Base-by-base conservation (phyloP, 1,140 invertebrate species). In the Drosophila prosaltans region DNA sequence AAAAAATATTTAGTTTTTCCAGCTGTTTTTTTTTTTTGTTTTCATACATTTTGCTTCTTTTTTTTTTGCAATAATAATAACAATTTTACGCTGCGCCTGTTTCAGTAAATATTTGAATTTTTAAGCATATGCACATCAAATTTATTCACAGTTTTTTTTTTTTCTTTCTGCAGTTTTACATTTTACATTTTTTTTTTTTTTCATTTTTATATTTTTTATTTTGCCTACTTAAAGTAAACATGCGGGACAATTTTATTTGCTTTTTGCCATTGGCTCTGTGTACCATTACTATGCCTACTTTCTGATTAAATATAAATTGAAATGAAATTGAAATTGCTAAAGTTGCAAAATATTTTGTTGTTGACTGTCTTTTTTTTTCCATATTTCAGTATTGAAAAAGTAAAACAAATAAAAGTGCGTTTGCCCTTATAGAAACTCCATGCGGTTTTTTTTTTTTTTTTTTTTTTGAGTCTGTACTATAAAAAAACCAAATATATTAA, bases 101-200 rank as follows among this genome's bases (percentile, higher is more conserved):
- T 28, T 66, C 69, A 61, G 77, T 80, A 84, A 83, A 84, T 83
- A 83, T 84, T 83, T 83, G 81, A 71, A 80, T 80, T 80, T 83
- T 83, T 84, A 83, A 83, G 81, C 81, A 83, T 83, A 83, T 84
- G 81, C 76, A 72, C 74, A 81, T 81, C 64, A 69, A 63, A 64
- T 82, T 77, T 43, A 74, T 69, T 71, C 45, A 48, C 45, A 26
- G 45, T 51, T 51, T 8, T 43, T 43, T 51, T 9, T 51, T 51
- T 48, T 48, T 24, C 7, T 48, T 48, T 26, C 26, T 26, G 32
- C 32, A 6, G 3, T 51, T 43, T 43, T 16, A 48, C 21, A 24
- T 48, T 51, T 9, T 26, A 26, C 9, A 51, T 51, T 51, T 51
- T 24, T 9, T 9, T n/a, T n/a, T n/a, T n/a, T 16, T 16, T 16